phyloP scores from a whole-genome alignment of 2,888 invertebrate species.

The Drosophila pegasa region DNA sequence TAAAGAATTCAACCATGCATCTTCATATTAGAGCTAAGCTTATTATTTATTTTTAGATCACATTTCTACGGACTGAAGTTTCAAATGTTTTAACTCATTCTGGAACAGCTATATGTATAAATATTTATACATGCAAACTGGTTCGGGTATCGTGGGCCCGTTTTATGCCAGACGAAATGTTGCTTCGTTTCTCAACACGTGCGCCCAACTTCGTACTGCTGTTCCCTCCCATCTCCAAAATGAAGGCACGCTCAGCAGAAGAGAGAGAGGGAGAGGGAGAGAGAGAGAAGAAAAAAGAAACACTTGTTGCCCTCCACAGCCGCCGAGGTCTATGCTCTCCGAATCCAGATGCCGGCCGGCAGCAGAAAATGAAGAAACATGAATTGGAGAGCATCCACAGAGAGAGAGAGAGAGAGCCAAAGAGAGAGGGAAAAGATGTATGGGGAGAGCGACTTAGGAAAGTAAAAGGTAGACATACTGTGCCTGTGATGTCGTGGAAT shows the following conservation, averaged over 20 bases:
- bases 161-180: not conserved
- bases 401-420: not conserved
- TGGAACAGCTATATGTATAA: slow-evolving; percentile 3
- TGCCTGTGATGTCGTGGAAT: slow-evolving; percentile 22
- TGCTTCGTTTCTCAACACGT: slow-evolving; percentile 17
- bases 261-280: not conserved
- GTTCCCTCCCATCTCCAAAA: slow-evolving; percentile 14
- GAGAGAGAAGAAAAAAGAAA: slow-evolving; percentile 39
- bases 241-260: slow-evolving; percentile 19
- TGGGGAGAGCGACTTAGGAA: slow-evolving; percentile 33
- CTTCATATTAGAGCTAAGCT: not conserved
- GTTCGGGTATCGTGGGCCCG: slow-evolving; percentile 15
- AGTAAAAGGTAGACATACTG: slow-evolving; percentile 45
- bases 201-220: not conserved
- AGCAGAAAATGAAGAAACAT: slow-evolving; percentile 49
- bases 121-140: slow-evolving; percentile 31
- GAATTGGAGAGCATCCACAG: slow-evolving; percentile 17
- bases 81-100: slow-evolving; percentile 1
- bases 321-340: slow-evolving; percentile 34
- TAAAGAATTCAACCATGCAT: not conserved
- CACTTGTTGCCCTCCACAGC: slow-evolving; percentile 52
- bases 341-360: slow-evolving; percentile 68
- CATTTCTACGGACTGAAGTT: not conserved
- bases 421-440: not conserved
- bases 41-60: not conserved